Evolutionary conservation across 2,797 vertebrate species (phyloP), one percentile per base, ranked within the genome.

Genomic region (Decapterus maruadsi): DNA sequence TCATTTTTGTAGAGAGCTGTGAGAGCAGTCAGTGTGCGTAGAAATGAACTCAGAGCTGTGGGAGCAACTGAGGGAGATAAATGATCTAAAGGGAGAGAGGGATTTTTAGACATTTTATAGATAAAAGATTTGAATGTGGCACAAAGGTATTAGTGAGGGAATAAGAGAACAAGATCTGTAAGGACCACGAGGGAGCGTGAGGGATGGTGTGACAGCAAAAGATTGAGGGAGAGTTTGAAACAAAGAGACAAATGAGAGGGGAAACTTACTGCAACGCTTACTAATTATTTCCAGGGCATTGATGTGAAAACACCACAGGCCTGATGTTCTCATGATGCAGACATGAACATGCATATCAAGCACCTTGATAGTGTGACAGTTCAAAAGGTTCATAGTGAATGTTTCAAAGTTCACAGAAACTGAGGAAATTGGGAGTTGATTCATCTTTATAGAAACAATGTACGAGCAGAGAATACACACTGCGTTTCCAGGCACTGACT

Each of bases 51-150:
- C 6, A 64, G 58, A 64, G 9, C 71, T 53, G 51, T 54, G 12
- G 17, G 31, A 58, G 50, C n/a, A 59, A 67, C 53, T 29, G 51
- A 74, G 72, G 51, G 59, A 79, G 56, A 68, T 60, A 59, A 82
- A 71, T 56, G 40, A 82, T 58, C 45, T 65, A 67, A 78, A 80
- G 46, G 16, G 46, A 73, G 45, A 50, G 19, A 36, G 8, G 62
- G 40, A 60, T 57, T 40, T 40, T 40, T 51, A 29, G 43, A 53
- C 29, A 34, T 67, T 71, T 75, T 13, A 58, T 26, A 50, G 72
- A 88, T 87, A 63, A 90, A 88, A 82, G 83, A 74, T 77, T 73
- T 75, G 65, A 63, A 63, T 67, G 73, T 72, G 65, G 48, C 54
- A 61, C 55, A 56, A 74, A 85, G 61, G 65, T 62, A 77, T 64